Evolutionary conservation across 2,888 invertebrate species (phyloP).

Genomic region (Priapulus caudatus): DNA sequence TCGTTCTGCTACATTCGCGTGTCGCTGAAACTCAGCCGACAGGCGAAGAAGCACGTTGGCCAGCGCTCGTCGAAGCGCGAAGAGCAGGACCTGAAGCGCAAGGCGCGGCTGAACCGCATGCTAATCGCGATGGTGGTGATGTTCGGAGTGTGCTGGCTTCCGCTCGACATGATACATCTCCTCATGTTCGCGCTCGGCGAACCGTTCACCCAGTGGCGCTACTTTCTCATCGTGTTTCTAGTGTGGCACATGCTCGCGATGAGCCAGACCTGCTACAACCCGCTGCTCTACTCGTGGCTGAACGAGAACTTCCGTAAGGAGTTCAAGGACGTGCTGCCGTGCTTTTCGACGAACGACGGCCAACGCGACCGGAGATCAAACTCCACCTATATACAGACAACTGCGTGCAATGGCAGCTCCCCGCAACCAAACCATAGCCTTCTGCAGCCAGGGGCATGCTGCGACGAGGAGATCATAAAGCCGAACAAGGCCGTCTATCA

Average conservation of each 20-base stretch:
- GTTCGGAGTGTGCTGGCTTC: conserved; percentile 78
- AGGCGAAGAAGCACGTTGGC: background rate
- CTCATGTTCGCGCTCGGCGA: conserved; percentile 25
- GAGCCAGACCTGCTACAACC: conserved; percentile 88
- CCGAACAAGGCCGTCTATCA: too few relatives aligned
- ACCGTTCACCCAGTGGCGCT: conserved; percentile 50
- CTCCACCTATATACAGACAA: too few relatives aligned
- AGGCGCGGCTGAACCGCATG: conserved; percentile 87
- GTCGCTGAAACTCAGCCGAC: conserved; percentile 45
- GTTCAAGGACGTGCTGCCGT: conserved; percentile 47
- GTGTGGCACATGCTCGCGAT: conserved; percentile 75
- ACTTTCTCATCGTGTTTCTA: conserved; percentile 79
- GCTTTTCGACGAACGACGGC: too few relatives aligned
- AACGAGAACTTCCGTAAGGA: conserved; percentile 87
- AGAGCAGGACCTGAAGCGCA: conserved; percentile 75
- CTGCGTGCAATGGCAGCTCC: too few relatives aligned
- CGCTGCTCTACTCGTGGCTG: conserved; percentile 86
- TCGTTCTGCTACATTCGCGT: conserved; percentile 88
- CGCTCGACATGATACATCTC: conserved; percentile 72
- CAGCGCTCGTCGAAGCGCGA: conserved; percentile 59
- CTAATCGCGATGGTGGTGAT: conserved; percentile 90
- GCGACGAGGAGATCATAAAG: too few relatives aligned
- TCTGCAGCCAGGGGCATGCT: too few relatives aligned
- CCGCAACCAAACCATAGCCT: too few relatives aligned
- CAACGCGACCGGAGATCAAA: too few relatives aligned